A percentile compares a stretch with the other conserved stretches of the same genome.
phyloP scores from a whole-genome alignment of 2,797 vertebrate genomes.

The Novumbra hubbsi region DNA sequence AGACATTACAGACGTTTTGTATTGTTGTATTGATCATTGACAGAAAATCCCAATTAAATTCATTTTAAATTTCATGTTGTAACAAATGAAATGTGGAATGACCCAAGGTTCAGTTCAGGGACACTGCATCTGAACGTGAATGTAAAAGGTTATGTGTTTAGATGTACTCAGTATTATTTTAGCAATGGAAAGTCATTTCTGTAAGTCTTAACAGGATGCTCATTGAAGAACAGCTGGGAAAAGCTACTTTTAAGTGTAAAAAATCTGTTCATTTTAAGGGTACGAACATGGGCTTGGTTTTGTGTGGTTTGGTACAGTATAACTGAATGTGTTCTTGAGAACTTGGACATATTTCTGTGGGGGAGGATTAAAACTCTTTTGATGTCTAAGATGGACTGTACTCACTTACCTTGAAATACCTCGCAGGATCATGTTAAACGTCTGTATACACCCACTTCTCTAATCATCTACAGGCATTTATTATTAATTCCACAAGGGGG shows the following conservation, averaged over 20 bases:
- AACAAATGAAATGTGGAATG: no score
- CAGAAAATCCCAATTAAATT: no score
- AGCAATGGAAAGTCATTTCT: no score
- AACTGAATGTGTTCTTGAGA: not conserved
- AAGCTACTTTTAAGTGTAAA: not conserved
- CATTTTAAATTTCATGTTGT: no score
- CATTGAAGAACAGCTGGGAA: not conserved
- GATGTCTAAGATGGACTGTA: not conserved
- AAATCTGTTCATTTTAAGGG: not conserved
- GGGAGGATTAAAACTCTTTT: not conserved
- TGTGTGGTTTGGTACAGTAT: not conserved
- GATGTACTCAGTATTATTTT: no score
- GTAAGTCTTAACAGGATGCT: no score
- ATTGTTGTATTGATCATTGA: no score
- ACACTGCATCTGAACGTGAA: no score
- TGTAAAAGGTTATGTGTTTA: no score
- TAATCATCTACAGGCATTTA: not conserved
- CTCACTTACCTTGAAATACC: not conserved
- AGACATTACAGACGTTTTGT: no score
- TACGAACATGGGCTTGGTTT: not conserved
- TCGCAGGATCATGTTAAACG: not conserved
- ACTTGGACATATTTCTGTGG: not conserved
- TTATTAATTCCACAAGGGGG: slow-evolving; percentile 7
- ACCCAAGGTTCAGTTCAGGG: no score
- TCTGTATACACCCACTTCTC: not conserved